Evolutionary conservation across 2,797 vertebrate genomes (phyloP).

Genomic region (Chaetodon trifasciatus): DNA sequence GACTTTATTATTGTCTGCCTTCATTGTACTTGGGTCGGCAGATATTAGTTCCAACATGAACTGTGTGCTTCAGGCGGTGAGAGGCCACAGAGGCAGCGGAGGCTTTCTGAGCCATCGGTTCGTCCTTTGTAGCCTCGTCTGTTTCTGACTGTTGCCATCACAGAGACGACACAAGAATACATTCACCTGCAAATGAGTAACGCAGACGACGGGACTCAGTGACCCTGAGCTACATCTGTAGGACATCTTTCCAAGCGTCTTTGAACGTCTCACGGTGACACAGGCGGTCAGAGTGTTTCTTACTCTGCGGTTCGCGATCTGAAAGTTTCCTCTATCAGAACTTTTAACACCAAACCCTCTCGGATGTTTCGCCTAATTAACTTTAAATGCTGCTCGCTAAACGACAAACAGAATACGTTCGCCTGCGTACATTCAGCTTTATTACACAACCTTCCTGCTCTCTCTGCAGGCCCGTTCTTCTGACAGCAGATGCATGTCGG

Average conservation of each 20-base stretch:
- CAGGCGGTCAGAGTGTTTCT: background rate
- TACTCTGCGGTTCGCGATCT: background rate
- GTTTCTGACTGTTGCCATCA: conserved; percentile 17
- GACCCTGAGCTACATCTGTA: background rate
- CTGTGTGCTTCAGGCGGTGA: conserved; percentile 37
- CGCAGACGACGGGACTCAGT: background rate
- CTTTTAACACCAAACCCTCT: conserved; percentile 24
- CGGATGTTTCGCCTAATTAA: conserved; percentile 35
- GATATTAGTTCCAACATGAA: conserved; percentile 58
- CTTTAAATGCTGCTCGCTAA: conserved; percentile 34
- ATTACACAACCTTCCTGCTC: background rate
- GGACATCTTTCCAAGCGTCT: background rate
- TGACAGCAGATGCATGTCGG: background rate
- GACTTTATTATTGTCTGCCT: conserved; percentile 60
- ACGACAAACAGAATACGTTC: conserved; percentile 4
- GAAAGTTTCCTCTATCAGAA: background rate
- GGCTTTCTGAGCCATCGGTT: background rate
- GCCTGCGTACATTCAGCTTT: background rate
- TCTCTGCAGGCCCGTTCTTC: background rate
- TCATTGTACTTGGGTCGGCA: conserved; percentile 46
- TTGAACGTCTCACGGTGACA: background rate
- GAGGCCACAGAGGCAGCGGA: background rate
- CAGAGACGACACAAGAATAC: background rate
- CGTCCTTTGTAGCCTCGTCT: conserved; percentile 5
- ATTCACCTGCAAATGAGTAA: background rate